Conservation (phyloP, 2,888 invertebrate species). For the Synanthedon formicaeformis region DNA sequence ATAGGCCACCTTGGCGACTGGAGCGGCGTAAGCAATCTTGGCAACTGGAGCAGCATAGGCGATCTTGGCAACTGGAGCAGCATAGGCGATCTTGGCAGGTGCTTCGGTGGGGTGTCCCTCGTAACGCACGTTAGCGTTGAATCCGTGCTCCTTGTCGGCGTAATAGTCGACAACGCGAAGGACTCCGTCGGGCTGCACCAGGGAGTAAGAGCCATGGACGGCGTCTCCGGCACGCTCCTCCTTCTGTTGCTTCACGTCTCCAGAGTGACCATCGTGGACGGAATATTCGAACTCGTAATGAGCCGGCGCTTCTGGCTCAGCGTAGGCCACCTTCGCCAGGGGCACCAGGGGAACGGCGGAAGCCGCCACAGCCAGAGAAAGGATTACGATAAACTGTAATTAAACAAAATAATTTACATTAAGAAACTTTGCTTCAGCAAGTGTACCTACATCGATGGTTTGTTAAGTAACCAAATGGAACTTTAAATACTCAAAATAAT, state of each 20-base stretch:
- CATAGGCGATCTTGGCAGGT: slow-evolving; percentile 11
- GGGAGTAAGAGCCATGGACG: slow-evolving; percentile 59
- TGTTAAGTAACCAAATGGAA: too few relatives aligned
- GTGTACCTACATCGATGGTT: too few relatives aligned
- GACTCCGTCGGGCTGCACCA: slow-evolving; percentile 60
- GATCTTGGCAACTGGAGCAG: slow-evolving; percentile 15
- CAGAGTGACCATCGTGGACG: slow-evolving; percentile 51
- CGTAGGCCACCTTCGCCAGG: slow-evolving; percentile 22
- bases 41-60: slow-evolving; percentile 10
- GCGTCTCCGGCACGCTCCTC: slow-evolving; percentile 52
- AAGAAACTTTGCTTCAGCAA: too few relatives aligned
- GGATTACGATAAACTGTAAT: slow-evolving; percentile 35
- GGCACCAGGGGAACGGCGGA: slow-evolving; percentile 27
- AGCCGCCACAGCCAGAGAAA: slow-evolving; percentile 35
- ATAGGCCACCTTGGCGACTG: slow-evolving; percentile 23
- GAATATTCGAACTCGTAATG: slow-evolving; percentile 55
- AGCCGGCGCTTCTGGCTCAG: slow-evolving; percentile 13
- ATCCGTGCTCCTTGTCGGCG: slow-evolving; percentile 25
- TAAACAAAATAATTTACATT: not conserved
- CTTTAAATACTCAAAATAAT: too few relatives aligned
- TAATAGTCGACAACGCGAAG: slow-evolving; percentile 59
- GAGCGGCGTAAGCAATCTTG: slow-evolving; percentile 17
- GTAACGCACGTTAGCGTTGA: slow-evolving; percentile 27
- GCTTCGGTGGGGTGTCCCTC: slow-evolving; percentile 21
- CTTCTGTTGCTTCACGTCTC: slow-evolving; percentile 59